Base-by-base conservation (phyloP, 30 jellyfish, hydroid and myxozoan genomes). In the Hydractinia echinata region DNA sequence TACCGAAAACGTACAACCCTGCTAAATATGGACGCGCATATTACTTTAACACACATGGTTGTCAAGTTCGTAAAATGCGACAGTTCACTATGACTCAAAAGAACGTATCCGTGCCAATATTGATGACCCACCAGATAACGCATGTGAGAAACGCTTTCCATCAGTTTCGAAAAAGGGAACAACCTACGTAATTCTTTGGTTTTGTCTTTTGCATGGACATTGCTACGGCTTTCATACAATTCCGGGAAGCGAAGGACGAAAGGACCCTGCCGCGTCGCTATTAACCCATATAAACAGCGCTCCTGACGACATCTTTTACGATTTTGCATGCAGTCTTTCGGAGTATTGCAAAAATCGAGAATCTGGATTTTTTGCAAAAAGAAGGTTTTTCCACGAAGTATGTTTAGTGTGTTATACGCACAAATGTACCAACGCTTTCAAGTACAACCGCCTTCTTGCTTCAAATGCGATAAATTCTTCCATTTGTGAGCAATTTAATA, bases 401-500 rank as follows among this genome's bases (percentile, higher is more conserved):
- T n/a, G n/a, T 66, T 66, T 66, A 4, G 4, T 66, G 76, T n/a
- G 76, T 66, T 66, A 66, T 13, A 72, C 81, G 56, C 81, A 72
- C 56, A 72, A 72, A 72, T 72, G 81, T 4, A 21, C 81, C 16
- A 44, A 30, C 16, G 81, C 56, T 19, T 72, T 72, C 56, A 54
- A 54, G 48, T 72, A 60, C 61, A 50, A 72, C 56, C 55, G 61
- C 4, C 56, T 72, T 44, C 62, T 51, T 72, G 56, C 61, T 19
- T 72, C 51, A 16, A 20, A 4, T 72, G 15, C 81, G 16, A 50
- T 72, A 19, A 72, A 72, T 72, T 20, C 81, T 72, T 72, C 81
- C 51, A 72, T 72, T 20, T 72, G 81, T 54, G 81, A 72, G 61
- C 81, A 72, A 54, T 72, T 72, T 54, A 72, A 72, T 50, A 72